Evolutionary conservation across 2,888 invertebrate genomes (phyloP).

Genomic region (Drosophila melanosoma): DNA sequence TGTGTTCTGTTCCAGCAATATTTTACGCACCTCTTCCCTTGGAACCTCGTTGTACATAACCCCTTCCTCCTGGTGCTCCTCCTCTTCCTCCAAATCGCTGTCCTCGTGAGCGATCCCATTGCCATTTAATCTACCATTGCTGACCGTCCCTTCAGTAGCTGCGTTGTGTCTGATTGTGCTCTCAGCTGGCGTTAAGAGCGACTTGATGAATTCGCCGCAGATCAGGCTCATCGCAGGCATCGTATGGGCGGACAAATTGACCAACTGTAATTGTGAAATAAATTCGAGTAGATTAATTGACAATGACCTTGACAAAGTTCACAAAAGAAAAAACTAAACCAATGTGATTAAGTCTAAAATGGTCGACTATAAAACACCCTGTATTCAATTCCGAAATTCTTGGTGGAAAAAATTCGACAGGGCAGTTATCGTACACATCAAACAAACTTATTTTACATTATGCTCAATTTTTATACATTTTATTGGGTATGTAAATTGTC

Average conservation of each 20-base stretch:
- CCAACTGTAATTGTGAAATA: slow-evolving; percentile 77
- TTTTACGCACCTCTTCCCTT: slow-evolving; percentile 55
- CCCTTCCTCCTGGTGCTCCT: slow-evolving; percentile 13
- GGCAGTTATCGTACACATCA: background rate
- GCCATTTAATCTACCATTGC: slow-evolving; percentile 63
- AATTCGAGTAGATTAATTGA: slow-evolving; percentile 60
- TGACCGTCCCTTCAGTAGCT: slow-evolving; percentile 15
- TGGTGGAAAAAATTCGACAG: background rate
- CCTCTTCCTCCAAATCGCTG: slow-evolving; percentile 57
- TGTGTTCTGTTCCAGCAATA: slow-evolving; percentile 61
- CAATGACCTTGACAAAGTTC: slow-evolving; percentile 68
- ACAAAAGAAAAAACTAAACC: slow-evolving; percentile 19
- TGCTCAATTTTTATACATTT: background rate
- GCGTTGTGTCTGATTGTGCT: slow-evolving; percentile 12
- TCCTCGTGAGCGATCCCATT: slow-evolving; percentile 45
- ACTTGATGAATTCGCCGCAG: slow-evolving; percentile 81
- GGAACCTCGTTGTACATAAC: background rate
- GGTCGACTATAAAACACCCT: background rate
- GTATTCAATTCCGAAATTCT: background rate
- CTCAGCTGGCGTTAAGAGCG: slow-evolving; percentile 73
- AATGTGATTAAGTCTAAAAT: too few species aligned
- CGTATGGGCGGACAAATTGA: slow-evolving; percentile 83
- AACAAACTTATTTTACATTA: background rate
- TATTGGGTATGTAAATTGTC: background rate
- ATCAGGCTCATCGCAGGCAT: slow-evolving; percentile 84